Conservation (phyloP, 2,113 vertebrate genomes). For the Blennius ocellaris region DNA sequence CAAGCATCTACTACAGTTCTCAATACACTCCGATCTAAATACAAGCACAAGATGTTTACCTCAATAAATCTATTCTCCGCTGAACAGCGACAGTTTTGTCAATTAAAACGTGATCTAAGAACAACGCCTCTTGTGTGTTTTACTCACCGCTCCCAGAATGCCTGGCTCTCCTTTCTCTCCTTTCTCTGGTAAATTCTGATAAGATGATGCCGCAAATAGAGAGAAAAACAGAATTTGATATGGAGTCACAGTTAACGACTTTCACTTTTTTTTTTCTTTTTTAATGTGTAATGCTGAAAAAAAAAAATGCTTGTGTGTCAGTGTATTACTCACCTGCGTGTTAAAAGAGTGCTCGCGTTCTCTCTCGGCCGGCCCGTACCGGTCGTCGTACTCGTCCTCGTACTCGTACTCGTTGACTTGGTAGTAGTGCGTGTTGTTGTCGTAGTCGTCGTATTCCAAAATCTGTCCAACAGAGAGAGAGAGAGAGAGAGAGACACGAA, state of each 20-base stretch:
- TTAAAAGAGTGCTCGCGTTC: conserved; percentile 68
- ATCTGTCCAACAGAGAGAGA: conserved; percentile 57
- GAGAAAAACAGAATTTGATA: no score
- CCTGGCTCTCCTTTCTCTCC: conserved; percentile 95
- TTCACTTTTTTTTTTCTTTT: no score
- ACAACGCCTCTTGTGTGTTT: neutral
- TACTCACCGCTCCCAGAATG: conserved; percentile 88
- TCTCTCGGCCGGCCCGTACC: conserved; percentile 80
- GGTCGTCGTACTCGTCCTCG: conserved; percentile 81
- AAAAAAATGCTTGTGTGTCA: no score
- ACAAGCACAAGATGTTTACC: neutral
- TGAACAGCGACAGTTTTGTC: neutral
- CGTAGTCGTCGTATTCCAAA: conserved; percentile 81
- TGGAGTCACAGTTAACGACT: no score
- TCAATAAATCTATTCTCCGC: neutral
- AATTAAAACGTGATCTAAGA: neutral
- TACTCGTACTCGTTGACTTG: conserved; percentile 76
- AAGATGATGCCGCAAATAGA: neutral
- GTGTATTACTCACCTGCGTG: conserved; percentile 70
- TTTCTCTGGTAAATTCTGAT: conserved; percentile 87
- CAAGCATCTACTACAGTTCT: no score
- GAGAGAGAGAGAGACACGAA: neutral
- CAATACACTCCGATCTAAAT: neutral
- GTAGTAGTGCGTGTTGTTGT: conserved; percentile 71
- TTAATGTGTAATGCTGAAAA: no score